These are phyloP conservation scores for Lycaena phlaeas DNA, from an alignment of 2,888 invertebrate species.

Conservation along the genomic window DNA sequence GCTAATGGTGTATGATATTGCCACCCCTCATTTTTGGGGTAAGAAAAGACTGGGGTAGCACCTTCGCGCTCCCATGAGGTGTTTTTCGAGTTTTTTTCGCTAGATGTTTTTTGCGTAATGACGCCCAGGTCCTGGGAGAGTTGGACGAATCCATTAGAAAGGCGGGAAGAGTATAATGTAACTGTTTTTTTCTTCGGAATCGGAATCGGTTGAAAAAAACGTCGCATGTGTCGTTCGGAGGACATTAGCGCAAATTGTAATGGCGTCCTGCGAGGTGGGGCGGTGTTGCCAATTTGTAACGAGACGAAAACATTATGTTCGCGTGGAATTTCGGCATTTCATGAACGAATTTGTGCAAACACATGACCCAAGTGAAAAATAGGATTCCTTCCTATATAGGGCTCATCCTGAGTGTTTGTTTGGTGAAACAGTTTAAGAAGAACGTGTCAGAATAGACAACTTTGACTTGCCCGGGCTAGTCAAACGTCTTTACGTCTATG, in stretches of 20 bases:
- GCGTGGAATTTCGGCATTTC: neutral
- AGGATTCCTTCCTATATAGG: no score
- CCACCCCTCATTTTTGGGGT: conserved; percentile 66
- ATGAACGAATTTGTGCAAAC: no score
- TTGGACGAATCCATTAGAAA: conserved; percentile 70
- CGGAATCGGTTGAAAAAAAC: conserved; percentile 43
- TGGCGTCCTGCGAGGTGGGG: conserved; percentile 33
- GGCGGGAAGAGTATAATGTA: conserved; percentile 67
- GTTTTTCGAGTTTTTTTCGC: conserved; percentile 47
- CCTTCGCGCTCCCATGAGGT: conserved; percentile 66
- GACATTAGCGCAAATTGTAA: conserved; percentile 49
- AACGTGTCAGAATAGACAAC: no score
- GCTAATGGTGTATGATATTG: conserved; percentile 76
- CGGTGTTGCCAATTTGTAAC: conserved; percentile 20
- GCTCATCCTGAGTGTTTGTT: no score
- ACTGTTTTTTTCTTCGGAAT: conserved; percentile 48
- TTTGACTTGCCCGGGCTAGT: no score
- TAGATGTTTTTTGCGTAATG: conserved; percentile 64
- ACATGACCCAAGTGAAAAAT: no score
- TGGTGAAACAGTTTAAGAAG: no score
- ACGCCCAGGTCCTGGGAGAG: conserved; percentile 63
- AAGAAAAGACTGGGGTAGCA: conserved; percentile 67
- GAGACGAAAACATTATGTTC: conserved; percentile 9
- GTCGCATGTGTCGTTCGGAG: conserved; percentile 45
- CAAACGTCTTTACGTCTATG: no score